A percentile compares a stretch with the other conserved stretches of the same genome.
Evolutionary conservation across 1,140 invertebrate species (phyloP).

Genomic region (Calosoma granatense): DNA sequence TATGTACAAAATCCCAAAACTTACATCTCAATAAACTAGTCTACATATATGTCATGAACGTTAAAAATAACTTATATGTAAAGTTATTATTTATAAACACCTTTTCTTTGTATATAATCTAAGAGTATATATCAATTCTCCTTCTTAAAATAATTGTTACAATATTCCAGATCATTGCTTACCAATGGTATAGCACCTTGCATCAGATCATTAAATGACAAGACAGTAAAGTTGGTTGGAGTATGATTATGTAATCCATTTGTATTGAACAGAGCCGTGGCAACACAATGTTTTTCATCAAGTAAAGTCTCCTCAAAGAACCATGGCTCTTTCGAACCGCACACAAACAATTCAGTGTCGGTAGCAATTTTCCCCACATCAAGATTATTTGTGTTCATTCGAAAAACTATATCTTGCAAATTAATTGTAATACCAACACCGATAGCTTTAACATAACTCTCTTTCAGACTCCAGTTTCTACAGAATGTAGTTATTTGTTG

Average conservation of each 20-base stretch:
- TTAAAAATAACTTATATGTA: no score
- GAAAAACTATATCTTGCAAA: conserved; percentile 66
- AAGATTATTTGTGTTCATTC: conserved; percentile 42
- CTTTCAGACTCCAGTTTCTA: conserved; percentile 90
- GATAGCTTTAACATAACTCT: conserved; percentile 87
- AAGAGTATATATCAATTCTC: no score
- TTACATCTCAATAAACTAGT: no score
- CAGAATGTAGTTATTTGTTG: conserved; percentile 66
- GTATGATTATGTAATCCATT: conserved; percentile 8
- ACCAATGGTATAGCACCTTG: conserved; percentile 39
- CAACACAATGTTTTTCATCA: conserved; percentile 69
- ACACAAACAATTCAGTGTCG: conserved; percentile 59
- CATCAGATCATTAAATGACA: conserved; percentile 46
- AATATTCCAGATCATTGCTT: conserved; percentile 43
- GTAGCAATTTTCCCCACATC: conserved; percentile 37
- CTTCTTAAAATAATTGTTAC: conserved; percentile 41
- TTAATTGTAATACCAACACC: conserved; percentile 76
- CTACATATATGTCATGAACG: no score
- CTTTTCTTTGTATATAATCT: no score
- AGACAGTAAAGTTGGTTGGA: conserved; percentile 33
- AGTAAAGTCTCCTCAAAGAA: conserved; percentile 79
- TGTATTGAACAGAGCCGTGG: conserved; percentile 50
- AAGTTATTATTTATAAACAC: no score
- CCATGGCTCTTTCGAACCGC: conserved; percentile 58
- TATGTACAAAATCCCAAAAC: conserved; percentile 6